phyloP scores from a whole-genome alignment of 1,140 invertebrate species.

The Nebria ingens region DNA sequence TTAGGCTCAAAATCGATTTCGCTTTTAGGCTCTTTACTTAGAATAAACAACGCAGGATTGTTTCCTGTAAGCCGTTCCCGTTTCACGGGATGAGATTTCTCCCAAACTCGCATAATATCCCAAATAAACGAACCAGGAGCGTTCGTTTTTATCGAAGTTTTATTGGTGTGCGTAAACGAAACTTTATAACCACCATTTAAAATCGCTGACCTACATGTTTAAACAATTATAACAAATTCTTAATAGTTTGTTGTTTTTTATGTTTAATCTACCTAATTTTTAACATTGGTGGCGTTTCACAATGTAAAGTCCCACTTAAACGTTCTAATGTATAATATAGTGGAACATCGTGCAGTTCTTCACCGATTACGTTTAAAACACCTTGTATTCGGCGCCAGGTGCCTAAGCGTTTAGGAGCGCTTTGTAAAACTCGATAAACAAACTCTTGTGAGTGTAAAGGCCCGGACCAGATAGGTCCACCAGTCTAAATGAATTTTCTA shows the following conservation, averaged over 20 bases:
- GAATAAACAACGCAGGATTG: constrained; percentile 44
- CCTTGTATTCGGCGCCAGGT: constrained; percentile 70
- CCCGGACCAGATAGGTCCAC: constrained; percentile 89
- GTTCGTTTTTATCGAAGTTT: constrained; percentile 86
- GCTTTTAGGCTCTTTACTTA: constrained; percentile 37
- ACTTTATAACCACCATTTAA: constrained; percentile 88
- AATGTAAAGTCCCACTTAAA: constrained; percentile 52
- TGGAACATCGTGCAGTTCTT: constrained; percentile 75
- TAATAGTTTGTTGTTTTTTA: neutral
- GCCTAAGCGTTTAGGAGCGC: constrained; percentile 40
- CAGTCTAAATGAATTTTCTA: constrained; percentile 45
- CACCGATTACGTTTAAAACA: constrained; percentile 55
- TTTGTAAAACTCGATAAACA: constrained; percentile 44
- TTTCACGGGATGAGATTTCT: constrained; percentile 52
- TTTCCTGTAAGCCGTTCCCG: constrained; percentile 42
- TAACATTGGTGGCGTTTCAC: constrained; percentile 51
- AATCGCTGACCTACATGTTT: constrained; percentile 73
- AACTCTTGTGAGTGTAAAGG: constrained; percentile 74
- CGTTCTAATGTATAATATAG: constrained; percentile 73
- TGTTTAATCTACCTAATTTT: constrained; percentile 42
- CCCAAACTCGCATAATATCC: constrained; percentile 86
- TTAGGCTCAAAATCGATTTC: constrained; percentile 53
- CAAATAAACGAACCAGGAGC: constrained; percentile 80
- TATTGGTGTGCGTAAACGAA: constrained; percentile 82
- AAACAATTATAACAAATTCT: neutral